Conservation (phyloP, 2,113 vertebrate species). For the Nannospalax galili region DNA sequence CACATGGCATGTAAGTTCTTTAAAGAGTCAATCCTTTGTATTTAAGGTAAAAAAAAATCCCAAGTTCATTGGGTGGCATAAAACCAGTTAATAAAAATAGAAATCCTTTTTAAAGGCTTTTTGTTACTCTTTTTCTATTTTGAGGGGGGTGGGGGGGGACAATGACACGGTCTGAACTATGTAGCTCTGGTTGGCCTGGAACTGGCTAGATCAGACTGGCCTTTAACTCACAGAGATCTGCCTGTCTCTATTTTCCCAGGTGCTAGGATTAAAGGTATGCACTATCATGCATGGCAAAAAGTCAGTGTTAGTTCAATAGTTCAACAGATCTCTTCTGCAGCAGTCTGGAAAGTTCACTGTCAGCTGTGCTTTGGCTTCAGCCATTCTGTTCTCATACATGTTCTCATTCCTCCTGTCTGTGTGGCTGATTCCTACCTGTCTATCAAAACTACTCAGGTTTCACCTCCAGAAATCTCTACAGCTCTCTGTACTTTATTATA, state of each 20-base stretch:
- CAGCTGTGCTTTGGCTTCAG: conserved; percentile 29
- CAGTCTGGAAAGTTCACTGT: neutral
- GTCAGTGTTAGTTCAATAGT: neutral
- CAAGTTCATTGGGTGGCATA: neutral
- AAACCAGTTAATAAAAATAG: neutral
- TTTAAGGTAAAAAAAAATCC: conserved; percentile 32
- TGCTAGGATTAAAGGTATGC: no score
- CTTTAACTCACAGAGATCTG: no score
- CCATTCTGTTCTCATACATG: conserved; percentile 21
- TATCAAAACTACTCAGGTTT: conserved; percentile 5
- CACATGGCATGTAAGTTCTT: conserved; percentile 27
- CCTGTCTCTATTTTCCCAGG: no score
- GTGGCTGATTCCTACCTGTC: neutral
- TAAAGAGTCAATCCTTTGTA: neutral
- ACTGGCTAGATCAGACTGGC: no score
- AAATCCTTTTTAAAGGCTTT: no score
- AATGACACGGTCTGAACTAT: no score
- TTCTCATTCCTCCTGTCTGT: neutral
- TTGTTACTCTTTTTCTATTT: no score
- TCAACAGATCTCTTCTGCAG: neutral
- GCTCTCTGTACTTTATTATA: neutral
- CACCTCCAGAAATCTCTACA: neutral
- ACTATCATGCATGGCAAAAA: neutral
- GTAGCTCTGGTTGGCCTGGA: no score
- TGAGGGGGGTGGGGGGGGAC: no score